phyloP scores from a whole-genome alignment of 2,113 vertebrate genomes.

The Aegithalos caudatus region DNA sequence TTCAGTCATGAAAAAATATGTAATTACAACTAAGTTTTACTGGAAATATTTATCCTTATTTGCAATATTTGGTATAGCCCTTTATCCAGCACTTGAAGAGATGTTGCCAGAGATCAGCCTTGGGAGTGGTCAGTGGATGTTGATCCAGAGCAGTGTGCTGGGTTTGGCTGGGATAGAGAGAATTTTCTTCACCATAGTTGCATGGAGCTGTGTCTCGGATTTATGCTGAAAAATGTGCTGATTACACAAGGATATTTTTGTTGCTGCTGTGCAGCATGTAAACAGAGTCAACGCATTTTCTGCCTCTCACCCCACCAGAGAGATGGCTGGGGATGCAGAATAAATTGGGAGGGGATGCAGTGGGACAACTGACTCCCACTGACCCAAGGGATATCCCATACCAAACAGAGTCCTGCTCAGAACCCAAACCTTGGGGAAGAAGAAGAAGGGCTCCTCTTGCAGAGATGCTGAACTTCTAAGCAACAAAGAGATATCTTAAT shows the following conservation, averaged over 20 bases:
- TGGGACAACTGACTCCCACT: background rate
- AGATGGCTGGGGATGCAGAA: background rate
- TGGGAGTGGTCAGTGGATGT: background rate
- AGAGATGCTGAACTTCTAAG: background rate
- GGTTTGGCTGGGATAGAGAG: background rate
- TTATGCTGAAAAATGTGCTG: background rate
- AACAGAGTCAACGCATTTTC: background rate
- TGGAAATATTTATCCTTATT: background rate
- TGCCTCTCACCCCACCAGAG: background rate
- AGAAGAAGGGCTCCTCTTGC: background rate
- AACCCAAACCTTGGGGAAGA: background rate
- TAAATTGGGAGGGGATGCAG: background rate
- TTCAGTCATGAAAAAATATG: background rate
- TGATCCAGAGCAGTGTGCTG: background rate
- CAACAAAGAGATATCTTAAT: background rate
- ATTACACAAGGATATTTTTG: background rate
- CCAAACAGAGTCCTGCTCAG: background rate
- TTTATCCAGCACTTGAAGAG: background rate
- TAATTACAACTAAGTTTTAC: background rate
- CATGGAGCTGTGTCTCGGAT: background rate
- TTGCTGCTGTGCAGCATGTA: background rate
- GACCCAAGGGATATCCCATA: background rate
- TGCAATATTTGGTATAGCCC: background rate
- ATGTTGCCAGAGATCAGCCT: background rate
- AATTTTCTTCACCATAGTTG: background rate